phyloP scores from a whole-genome alignment of 2,113 vertebrate genomes.

The Paraplagusia blochii region DNA sequence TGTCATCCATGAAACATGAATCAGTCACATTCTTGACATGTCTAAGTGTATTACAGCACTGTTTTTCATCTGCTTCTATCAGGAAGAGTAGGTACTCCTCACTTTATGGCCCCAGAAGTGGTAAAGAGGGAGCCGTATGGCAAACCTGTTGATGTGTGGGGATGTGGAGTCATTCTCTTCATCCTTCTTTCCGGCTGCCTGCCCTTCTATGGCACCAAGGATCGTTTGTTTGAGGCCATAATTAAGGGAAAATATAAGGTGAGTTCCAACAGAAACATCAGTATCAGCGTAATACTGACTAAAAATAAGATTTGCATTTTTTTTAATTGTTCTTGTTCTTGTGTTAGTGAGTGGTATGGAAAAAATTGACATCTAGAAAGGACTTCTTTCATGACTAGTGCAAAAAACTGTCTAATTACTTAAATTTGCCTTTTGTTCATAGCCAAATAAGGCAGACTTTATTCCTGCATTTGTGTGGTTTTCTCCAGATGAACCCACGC shows the following conservation, averaged over 20 bases:
- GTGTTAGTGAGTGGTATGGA: neutral
- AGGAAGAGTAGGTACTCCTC: constrained; percentile 97
- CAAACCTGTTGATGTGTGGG: constrained; percentile 98
- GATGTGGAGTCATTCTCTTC: constrained; percentile 98
- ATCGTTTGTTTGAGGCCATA: constrained; percentile 97
- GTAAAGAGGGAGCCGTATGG: constrained; percentile 98
- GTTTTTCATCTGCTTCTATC: neutral
- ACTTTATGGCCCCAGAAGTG: constrained; percentile 99
- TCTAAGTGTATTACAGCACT: no score
- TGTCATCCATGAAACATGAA: no score
- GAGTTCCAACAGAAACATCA: constrained; percentile 11
- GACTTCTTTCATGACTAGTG: constrained; percentile 23
- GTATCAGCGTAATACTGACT: no score
- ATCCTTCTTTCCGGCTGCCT: constrained; percentile 97
- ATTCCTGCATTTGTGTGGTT: constrained; percentile 22
- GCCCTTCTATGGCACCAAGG: constrained; percentile 98
- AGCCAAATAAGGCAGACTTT: neutral
- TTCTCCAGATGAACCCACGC: constrained; percentile 91
- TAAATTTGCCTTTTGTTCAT: no score
- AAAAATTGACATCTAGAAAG: neutral
- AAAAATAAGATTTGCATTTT: neutral
- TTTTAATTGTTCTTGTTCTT: neutral
- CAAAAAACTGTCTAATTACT: neutral
- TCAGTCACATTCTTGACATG: no score
- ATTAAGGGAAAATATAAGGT: constrained; percentile 99